Conservation (phyloP, 2,888 invertebrate genomes). For the Ophraella communa region DNA sequence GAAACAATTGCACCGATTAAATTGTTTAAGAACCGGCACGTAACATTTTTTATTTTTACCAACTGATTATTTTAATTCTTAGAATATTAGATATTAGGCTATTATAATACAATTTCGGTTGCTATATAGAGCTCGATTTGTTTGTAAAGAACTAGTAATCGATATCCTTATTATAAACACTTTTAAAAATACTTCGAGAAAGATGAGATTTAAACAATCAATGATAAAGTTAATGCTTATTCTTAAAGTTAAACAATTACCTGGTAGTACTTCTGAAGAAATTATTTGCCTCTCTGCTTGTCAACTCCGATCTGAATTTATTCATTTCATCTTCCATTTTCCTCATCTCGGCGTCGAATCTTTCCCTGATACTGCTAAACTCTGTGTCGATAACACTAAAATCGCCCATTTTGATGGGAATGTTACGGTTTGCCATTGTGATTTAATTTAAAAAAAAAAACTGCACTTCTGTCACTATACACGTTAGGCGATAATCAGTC, state of each 20-base stretch:
- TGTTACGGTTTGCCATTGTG: slow-evolving; percentile 77
- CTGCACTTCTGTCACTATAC: slow-evolving; percentile 21
- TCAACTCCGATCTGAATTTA: slow-evolving; percentile 89
- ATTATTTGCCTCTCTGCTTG: slow-evolving; percentile 91
- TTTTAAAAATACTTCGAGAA: slow-evolving; percentile 5
- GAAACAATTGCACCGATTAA: no score
- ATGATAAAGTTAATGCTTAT: background rate
- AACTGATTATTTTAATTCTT: no score
- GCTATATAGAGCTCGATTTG: background rate
- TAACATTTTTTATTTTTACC: no score
- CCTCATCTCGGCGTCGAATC: slow-evolving; percentile 96
- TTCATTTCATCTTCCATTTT: slow-evolving; percentile 99
- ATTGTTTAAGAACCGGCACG: no score
- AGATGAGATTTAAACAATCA: background rate
- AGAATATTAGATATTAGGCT: background rate
- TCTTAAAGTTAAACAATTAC: slow-evolving; percentile 61
- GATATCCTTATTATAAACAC: background rate
- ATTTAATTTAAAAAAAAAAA: slow-evolving; percentile 5
- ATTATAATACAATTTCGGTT: background rate
- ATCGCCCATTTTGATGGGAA: slow-evolving; percentile 92
- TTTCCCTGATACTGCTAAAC: slow-evolving; percentile 93
- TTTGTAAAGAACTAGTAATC: slow-evolving; percentile 14
- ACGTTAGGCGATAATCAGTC: slow-evolving; percentile 10
- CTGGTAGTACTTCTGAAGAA: slow-evolving; percentile 90
- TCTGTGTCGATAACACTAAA: slow-evolving; percentile 96